A percentile compares a stretch with the other conserved stretches of the same genome.
Evolutionary conservation across 2,888 invertebrate genomes (phyloP).

Genomic region (Acanthosepion pharaonis): DNA sequence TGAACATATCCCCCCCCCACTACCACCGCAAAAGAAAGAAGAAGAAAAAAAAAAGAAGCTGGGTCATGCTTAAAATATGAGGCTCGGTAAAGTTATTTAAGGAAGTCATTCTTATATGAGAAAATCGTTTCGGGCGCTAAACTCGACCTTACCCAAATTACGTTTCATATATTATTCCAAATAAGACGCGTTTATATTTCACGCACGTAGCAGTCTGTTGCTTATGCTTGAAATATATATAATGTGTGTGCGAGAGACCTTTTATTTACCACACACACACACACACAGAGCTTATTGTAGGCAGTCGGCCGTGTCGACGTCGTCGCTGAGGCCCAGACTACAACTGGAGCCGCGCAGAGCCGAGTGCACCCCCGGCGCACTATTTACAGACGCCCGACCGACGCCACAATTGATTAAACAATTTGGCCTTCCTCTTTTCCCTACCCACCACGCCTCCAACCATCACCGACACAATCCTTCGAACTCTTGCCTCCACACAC

Average conservation of each 20-base stretch:
- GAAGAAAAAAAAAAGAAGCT: too few species aligned
- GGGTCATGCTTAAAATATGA: too few species aligned
- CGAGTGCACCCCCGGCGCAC: conserved; percentile 7
- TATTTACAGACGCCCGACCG: conserved; percentile 6
- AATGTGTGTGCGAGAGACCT: neutral
- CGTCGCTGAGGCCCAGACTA: neutral
- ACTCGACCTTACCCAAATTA: too few species aligned
- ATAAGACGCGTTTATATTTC: neutral
- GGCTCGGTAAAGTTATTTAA: too few species aligned
- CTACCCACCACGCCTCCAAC: neutral
- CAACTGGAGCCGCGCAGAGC: neutral
- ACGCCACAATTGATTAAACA: conserved; percentile 33
- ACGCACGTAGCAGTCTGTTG: neutral
- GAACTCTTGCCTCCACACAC: too few species aligned
- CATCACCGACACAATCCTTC: too few species aligned
- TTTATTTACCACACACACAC: neutral
- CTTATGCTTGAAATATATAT: neutral
- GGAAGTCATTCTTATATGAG: too few species aligned
- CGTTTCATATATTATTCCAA: too few species aligned
- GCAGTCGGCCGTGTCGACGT: neutral
- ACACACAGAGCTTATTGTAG: neutral
- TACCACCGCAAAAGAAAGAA: too few species aligned
- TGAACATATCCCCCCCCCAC: too few species aligned
- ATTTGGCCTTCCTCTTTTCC: neutral
- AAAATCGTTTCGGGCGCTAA: too few species aligned